These are phyloP conservation scores for Chrysotoxum bicinctum DNA, from an alignment of 2,888 invertebrate genomes.

Conservation along the genomic window DNA sequence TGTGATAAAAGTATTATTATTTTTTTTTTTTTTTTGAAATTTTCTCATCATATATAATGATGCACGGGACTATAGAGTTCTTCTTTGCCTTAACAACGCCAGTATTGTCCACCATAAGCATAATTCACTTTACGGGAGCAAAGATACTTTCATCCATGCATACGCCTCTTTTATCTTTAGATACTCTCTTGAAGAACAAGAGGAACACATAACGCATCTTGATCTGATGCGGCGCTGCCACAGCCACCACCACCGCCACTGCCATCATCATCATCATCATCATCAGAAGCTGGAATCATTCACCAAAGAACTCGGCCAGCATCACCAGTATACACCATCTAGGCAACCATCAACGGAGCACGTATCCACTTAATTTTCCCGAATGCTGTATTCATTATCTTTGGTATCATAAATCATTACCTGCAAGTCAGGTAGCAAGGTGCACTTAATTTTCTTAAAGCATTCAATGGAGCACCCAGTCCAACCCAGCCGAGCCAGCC, in stretches of 20 bases:
- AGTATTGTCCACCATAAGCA: constrained; percentile 64
- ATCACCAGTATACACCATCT: constrained; percentile 40
- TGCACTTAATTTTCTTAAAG: constrained; percentile 75
- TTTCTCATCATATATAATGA: constrained; percentile 50
- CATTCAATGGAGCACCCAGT: constrained; percentile 58
- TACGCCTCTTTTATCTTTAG: constrained; percentile 67
- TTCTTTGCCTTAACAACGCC: constrained; percentile 34
- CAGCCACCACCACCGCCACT: constrained; percentile 1
- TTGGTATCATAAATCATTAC: constrained; percentile 76
- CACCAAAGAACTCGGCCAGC: constrained; percentile 55
- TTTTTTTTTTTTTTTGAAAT: constrained; percentile 1
- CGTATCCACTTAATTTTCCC: constrained; percentile 73
- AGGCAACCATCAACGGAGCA: constrained; percentile 67
- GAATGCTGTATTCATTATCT: constrained; percentile 76
- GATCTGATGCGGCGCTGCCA: constrained; percentile 1
- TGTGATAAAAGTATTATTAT: constrained; percentile 61
- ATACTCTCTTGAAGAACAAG: constrained; percentile 41
- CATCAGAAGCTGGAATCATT: constrained; percentile 55
- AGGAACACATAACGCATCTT: constrained; percentile 35
- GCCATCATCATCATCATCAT: constrained; percentile 42
- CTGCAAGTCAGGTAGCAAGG: constrained; percentile 76
- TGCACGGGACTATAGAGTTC: neutral
- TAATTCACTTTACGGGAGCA: constrained; percentile 70
- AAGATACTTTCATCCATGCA: constrained; percentile 58
- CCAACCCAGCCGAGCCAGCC: constrained; percentile 1